A percentile compares a stretch with the other conserved stretches of the same genome.
Conservation (phyloP, 2,797 vertebrate species). For the Protonibea diacanthus region DNA sequence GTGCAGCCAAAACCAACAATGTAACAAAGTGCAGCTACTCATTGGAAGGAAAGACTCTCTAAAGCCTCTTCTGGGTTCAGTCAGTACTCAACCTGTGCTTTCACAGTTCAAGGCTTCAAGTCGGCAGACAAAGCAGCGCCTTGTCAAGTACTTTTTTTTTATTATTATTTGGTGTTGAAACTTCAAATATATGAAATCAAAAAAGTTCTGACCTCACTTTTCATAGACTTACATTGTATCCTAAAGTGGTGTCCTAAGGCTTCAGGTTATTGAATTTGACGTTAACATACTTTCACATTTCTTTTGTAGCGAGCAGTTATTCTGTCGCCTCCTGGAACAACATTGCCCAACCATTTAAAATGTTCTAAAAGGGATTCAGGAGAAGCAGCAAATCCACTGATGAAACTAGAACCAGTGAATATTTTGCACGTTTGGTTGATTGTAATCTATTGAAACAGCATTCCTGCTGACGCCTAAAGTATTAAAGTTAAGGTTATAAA, state of each 20-base stretch:
- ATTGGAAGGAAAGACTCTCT: conserved; percentile 14
- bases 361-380: too few species aligned
- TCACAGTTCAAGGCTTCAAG: conserved; percentile 22
- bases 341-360: background rate
- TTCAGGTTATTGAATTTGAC: conserved; percentile 1
- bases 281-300: background rate
- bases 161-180: conserved; percentile 5
- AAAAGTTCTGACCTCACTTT: background rate
- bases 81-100: conserved; percentile 8
- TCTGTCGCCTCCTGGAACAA: background rate
- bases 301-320: background rate
- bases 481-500: too few species aligned
- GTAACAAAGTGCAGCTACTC: conserved; percentile 18
- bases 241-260: background rate
- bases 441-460: too few species aligned
- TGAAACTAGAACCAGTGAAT: too few species aligned
- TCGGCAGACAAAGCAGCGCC: background rate
- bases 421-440: too few species aligned
- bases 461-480: too few species aligned
- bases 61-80: background rate
- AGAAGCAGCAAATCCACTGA: too few species aligned
- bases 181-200: background rate
- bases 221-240: background rate
- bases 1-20: conserved; percentile 9
- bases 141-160: background rate